Base-by-base conservation (phyloP, 1,140 invertebrate genomes). In the Bombus difficillimus region DNA sequence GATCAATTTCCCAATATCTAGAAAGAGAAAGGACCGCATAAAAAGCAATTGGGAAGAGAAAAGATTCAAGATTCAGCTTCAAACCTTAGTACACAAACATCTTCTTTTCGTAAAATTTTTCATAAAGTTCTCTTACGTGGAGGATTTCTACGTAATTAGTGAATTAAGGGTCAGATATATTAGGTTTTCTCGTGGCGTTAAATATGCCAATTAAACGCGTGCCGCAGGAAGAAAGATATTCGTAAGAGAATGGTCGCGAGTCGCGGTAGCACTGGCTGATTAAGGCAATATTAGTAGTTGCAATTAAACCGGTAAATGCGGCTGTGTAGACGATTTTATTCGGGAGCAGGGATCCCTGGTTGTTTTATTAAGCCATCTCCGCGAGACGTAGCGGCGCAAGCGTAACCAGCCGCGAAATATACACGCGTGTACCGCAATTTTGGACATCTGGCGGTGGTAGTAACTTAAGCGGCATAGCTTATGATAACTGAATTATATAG, bases 401-500 rank as follows among this genome's bases (percentile, higher is more conserved):
- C 34, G 59, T 25, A 68, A 47, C 62, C 62, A 34, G 43, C 74
- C 62, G 74, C 81, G 82, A 62, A 64, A 80, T 85, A 80, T 71
- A 72, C 83, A 85, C 83, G 83, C 68, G 77, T 80, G 83, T 47
- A 80, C 83, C 76, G 77, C 77, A 85, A 85, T 85, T 85, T 85
- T 85, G 80, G 83, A 85, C 83, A 85, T 85, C 83, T 85, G 83
- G 76, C 77, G 77, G 83, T 80, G 77, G 83, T 62, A 72, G 72
- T 85, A 85, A 85, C 57, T 85, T 85, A 79, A 80, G 39, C 83
- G 68, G 77, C 57, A 80, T 85, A 80, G 83, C 83, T 85, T 85
- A 80, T 85, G 83, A 85, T 85, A 85, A 85, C 83, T 85, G 83
- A 85, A 85, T 85, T 85, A 85, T 85, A 77, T 85, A 85, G 77